phyloP scores from a whole-genome alignment of 2,797 vertebrate species.

The Manis crassicaudata region DNA sequence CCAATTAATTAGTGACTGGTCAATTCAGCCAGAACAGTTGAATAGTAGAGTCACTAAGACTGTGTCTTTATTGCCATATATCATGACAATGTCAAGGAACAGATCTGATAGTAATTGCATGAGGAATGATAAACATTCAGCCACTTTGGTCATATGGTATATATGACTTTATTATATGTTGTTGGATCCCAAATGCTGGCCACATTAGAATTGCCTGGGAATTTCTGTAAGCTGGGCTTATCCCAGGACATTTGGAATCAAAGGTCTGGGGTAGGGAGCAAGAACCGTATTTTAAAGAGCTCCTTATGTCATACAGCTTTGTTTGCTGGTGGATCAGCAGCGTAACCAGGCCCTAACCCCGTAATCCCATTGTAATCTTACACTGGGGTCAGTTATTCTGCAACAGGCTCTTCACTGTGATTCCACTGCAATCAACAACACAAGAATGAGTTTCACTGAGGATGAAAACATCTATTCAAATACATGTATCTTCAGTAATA shows the following conservation, averaged over 20 bases:
- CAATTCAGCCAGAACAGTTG: neutral
- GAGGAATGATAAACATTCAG: neutral
- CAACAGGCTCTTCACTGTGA: neutral
- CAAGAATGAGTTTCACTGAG: neutral
- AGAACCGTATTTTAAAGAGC: conserved; percentile 28
- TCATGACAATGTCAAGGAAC: neutral
- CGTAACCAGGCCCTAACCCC: neutral
- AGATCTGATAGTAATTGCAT: neutral
- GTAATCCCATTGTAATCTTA: neutral
- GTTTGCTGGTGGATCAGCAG: neutral
- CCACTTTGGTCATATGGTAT: neutral
- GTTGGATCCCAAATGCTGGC: neutral
- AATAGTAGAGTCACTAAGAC: neutral
- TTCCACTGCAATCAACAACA: conserved; percentile 21
- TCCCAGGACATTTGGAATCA: neutral
- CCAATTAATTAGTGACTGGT: neutral
- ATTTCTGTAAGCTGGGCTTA: conserved; percentile 44
- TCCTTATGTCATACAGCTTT: neutral
- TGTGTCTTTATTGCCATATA: neutral
- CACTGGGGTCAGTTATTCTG: neutral
- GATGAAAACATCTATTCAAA: conserved; percentile 67
- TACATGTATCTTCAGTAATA: conserved; percentile 33
- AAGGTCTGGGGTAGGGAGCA: conserved; percentile 1
- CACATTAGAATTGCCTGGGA: neutral
- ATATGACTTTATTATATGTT: neutral